Percentiles rank a stretch among this genome's conserved stretches.
These are phyloP conservation scores for Piscicola geometra DNA, from an alignment of 2,888 invertebrate genomes.

Conservation along the genomic window DNA sequence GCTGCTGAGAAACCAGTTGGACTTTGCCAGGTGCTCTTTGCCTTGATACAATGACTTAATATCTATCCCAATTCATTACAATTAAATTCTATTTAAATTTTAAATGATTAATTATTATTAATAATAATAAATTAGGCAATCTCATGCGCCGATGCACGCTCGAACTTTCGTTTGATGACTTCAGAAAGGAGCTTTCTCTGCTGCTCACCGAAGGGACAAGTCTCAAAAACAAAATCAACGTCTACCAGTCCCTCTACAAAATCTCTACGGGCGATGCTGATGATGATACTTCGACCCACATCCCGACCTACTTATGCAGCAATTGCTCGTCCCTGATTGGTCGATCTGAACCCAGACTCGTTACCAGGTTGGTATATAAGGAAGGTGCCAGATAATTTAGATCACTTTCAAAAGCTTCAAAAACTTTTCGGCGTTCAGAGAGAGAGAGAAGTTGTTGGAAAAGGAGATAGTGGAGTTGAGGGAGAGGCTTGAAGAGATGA, in stretches of 20 bases:
- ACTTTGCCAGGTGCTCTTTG: not conserved
- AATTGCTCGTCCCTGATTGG: conserved; percentile 4
- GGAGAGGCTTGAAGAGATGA: not conserved
- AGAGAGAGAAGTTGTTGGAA: not conserved
- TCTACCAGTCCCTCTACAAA: not conserved
- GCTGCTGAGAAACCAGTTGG: not conserved
- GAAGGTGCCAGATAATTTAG: too few relatives aligned
- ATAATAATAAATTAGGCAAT: too few relatives aligned
- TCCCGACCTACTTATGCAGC: not conserved
- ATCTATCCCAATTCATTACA: too few relatives aligned
- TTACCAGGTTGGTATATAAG: not conserved
- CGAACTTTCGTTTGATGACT: too few relatives aligned
- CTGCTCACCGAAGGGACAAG: not conserved
- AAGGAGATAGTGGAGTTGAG: not conserved
- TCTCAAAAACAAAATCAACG: not conserved
- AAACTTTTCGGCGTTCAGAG: too few relatives aligned
- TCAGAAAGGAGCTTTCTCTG: conserved; percentile 2
- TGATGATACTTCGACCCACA: not conserved
- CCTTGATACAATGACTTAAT: too few relatives aligned
- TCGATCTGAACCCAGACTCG: not conserved
- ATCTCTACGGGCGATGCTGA: not conserved
- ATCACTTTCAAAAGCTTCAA: too few relatives aligned
- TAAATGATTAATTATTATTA: too few relatives aligned
- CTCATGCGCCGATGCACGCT: too few relatives aligned
- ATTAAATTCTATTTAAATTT: too few relatives aligned